Evolutionary conservation across 2,113 vertebrate genomes (phyloP).

Genomic region (Chaetops frenatus): DNA sequence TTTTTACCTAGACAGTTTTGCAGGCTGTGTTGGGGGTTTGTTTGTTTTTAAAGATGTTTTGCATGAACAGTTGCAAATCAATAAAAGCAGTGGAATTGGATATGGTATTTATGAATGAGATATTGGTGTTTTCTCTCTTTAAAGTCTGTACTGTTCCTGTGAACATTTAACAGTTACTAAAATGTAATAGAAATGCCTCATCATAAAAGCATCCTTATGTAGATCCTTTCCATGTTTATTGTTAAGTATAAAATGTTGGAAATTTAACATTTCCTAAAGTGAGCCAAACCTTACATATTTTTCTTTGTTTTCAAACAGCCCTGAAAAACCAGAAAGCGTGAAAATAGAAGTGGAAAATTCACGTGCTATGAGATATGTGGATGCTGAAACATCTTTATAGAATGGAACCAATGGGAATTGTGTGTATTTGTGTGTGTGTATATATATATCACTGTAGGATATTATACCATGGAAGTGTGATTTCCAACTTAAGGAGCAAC

Average conservation of each 20-base stretch:
- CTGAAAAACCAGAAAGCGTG: constrained; percentile 86
- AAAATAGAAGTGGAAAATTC: constrained; percentile 83
- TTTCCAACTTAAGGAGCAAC: constrained; percentile 42
- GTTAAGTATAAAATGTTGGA: neutral
- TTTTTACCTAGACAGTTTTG: neutral
- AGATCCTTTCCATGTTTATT: neutral
- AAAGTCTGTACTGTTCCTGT: neutral
- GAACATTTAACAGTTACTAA: neutral
- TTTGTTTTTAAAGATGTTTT: neutral
- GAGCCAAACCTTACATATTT: neutral
- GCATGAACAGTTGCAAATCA: neutral
- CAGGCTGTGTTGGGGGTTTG: neutral
- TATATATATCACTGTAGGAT: constrained; percentile 51
- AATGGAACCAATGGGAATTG: constrained; percentile 46
- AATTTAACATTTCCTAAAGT: neutral
- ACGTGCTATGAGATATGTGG: constrained; percentile 71
- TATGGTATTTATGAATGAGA: neutral
- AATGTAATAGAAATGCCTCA: neutral
- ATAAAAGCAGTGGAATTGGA: neutral
- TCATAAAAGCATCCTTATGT: neutral
- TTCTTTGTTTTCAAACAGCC: constrained; percentile 75
- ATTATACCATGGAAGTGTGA: constrained; percentile 61
- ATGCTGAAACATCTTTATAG: constrained; percentile 89
- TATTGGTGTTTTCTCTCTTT: neutral
- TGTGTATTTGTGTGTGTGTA: constrained; percentile 16